phyloP scores from a whole-genome alignment of 1,140 invertebrate genomes.

The Steinernema khuongi region DNA sequence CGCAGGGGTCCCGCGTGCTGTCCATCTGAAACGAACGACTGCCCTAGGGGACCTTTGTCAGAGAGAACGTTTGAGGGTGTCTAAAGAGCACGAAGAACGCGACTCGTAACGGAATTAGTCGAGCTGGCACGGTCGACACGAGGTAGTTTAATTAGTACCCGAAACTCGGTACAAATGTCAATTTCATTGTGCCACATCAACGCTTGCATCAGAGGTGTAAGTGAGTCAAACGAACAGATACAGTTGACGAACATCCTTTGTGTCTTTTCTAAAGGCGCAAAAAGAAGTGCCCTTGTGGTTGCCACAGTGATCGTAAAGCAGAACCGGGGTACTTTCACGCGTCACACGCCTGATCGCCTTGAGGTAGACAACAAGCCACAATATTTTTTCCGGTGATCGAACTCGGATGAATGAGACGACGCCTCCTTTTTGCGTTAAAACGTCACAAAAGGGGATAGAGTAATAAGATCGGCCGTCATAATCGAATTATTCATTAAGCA shows the following conservation, averaged over 20 bases:
- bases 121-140: background rate
- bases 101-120: background rate
- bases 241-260: background rate
- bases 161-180: background rate
- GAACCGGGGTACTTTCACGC: background rate
- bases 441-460: background rate
- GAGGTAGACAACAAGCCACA: background rate
- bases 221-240: background rate
- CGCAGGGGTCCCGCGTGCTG: background rate
- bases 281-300: background rate
- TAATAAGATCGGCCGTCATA: background rate
- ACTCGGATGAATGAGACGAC: background rate
- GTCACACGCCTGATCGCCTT: background rate
- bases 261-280: background rate
- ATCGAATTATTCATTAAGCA: conserved; percentile 5
- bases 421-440: background rate
- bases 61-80: background rate
- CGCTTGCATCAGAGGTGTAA: background rate
- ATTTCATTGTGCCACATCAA: too few species aligned
- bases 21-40: background rate
- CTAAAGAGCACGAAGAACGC: background rate
- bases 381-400: conserved; percentile 1
- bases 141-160: background rate
- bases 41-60: too few species aligned
- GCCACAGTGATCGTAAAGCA: background rate